These are phyloP conservation scores for Odontocolon sp. DNA, from an alignment of 2,888 invertebrate species.

Conservation along the genomic window DNA sequence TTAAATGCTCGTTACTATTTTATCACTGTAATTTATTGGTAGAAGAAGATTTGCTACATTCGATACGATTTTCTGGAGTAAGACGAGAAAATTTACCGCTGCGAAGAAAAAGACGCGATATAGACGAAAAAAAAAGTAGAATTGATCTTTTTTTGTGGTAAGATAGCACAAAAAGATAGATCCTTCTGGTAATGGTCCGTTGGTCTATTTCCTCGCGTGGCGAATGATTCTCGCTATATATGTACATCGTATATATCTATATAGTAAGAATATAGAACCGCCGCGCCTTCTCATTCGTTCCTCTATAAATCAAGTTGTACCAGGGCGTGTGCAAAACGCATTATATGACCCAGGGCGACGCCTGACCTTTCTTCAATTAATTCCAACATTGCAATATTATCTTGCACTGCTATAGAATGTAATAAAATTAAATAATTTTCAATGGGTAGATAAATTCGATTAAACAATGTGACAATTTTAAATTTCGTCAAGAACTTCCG, in stretches of 20 bases:
- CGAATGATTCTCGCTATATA: neutral
- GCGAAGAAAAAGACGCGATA: neutral
- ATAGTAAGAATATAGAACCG: constrained; percentile 21
- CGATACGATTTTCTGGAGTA: constrained; percentile 3
- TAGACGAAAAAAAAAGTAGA: neutral
- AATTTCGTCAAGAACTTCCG: neutral
- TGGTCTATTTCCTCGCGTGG: neutral
- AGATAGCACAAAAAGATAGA: neutral
- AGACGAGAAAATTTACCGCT: neutral
- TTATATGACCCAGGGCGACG: constrained; percentile 58
- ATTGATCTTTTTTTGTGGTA: constrained; percentile 1
- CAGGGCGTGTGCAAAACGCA: constrained; percentile 48
- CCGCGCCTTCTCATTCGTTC: constrained; percentile 61
- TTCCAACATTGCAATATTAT: constrained; percentile 33
- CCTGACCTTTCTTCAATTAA: constrained; percentile 61
- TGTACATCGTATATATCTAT: constrained; percentile 6
- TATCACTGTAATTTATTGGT: too few species aligned
- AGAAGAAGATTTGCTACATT: neutral
- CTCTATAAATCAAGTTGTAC: constrained; percentile 59
- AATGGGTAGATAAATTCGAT: neutral
- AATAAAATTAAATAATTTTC: constrained; percentile 3
- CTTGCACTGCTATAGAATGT: neutral
- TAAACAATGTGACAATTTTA: neutral
- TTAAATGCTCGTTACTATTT: too few species aligned
- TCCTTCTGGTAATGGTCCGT: neutral